Conservation (phyloP, 1,140 invertebrate genomes). For the Hermatobates lingyangjiaoensis region DNA sequence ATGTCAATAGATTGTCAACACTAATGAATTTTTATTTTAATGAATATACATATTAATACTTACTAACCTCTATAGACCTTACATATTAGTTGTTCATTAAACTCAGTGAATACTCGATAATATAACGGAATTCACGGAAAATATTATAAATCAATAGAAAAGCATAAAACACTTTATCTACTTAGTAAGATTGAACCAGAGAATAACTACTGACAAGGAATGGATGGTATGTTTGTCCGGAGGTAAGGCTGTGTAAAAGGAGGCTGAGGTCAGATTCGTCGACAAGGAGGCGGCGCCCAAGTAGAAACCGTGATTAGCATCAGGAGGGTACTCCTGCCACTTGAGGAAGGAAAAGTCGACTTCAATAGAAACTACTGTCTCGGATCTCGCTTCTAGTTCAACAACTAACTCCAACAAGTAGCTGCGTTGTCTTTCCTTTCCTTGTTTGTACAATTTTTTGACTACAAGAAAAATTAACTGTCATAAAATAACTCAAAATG, state of each 20-base stretch:
- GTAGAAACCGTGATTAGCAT: slow-evolving; percentile 97
- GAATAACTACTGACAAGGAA: slow-evolving; percentile 1
- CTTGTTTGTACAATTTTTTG: slow-evolving; percentile 68
- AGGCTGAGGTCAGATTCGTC: slow-evolving; percentile 50
- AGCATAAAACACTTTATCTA: too few species aligned
- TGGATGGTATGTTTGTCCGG: slow-evolving; percentile 33
- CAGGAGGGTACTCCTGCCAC: slow-evolving; percentile 97
- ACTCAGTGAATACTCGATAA: too few species aligned
- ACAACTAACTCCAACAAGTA: slow-evolving; percentile 82
- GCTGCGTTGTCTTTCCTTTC: slow-evolving; percentile 58
- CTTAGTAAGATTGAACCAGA: too few species aligned
- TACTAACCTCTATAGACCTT: too few species aligned
- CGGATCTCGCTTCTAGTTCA: slow-evolving; percentile 54
- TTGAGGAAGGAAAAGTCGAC: slow-evolving; percentile 91
- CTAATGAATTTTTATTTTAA: too few species aligned
- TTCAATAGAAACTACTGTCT: slow-evolving; percentile 65
- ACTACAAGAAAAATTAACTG: too few species aligned
- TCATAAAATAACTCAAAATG: too few species aligned
- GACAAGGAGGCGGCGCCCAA: slow-evolving; percentile 69
- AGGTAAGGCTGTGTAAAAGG: slow-evolving; percentile 59
- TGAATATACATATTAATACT: too few species aligned
- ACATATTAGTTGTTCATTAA: too few species aligned
- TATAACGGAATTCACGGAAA: too few species aligned
- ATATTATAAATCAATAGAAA: too few species aligned
- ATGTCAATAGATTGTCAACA: too few species aligned